phyloP scores from a whole-genome alignment of 1,140 invertebrate species.

The Laupala kohalensis region DNA sequence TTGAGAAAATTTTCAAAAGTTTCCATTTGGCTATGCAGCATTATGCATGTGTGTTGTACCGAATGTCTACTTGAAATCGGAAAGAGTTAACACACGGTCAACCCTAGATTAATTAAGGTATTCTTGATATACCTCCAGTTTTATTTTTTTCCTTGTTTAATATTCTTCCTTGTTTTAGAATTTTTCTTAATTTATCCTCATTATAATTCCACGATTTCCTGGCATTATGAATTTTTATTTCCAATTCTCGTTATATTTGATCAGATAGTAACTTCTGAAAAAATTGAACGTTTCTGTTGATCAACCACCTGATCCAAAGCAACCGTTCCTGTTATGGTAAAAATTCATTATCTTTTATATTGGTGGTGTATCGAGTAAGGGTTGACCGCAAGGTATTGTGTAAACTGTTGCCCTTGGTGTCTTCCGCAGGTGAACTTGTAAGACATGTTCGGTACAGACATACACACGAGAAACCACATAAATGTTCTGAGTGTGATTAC shows the following conservation, averaged over 20 bases:
- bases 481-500: slow-evolving; percentile 89
- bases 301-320: too few relatives aligned
- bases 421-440: slow-evolving; percentile 66
- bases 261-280: too few relatives aligned
- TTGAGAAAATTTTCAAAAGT: too few relatives aligned
- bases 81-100: neutral
- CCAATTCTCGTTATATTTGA: too few relatives aligned
- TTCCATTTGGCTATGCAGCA: neutral
- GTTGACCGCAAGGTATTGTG: slow-evolving; percentile 3
- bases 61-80: slow-evolving; percentile 7
- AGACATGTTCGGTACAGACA: slow-evolving; percentile 85
- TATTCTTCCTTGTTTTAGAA: too few relatives aligned
- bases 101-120: neutral
- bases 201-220: too few relatives aligned
- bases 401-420: slow-evolving; percentile 13
- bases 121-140: neutral
- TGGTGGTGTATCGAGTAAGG: slow-evolving; percentile 1
- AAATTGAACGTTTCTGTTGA: too few relatives aligned
- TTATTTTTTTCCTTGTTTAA: too few relatives aligned
- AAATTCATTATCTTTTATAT: neutral
- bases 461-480: slow-evolving; percentile 91
- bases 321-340: too few relatives aligned
- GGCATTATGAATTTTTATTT: too few relatives aligned
- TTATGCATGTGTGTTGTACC: slow-evolving; percentile 12
- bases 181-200: too few relatives aligned